These are phyloP conservation scores for Sitophilus oryzae DNA, from an alignment of 1,140 invertebrate genomes.

Conservation along the genomic window DNA sequence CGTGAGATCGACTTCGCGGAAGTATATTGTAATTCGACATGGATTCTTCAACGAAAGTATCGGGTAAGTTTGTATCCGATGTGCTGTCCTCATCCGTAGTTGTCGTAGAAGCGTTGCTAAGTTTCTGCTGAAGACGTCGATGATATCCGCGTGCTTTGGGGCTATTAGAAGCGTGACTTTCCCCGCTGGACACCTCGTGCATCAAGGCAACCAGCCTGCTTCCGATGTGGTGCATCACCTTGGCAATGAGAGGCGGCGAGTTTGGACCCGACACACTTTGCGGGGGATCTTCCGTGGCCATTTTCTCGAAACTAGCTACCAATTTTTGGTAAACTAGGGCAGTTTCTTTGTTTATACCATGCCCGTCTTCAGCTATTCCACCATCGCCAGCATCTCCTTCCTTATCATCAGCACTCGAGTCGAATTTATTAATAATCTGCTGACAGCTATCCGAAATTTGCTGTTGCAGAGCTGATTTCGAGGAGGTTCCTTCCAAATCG, in stretches of 20 bases:
- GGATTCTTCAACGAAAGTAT: constrained; percentile 37
- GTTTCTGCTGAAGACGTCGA: constrained; percentile 51
- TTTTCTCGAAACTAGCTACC: constrained; percentile 72
- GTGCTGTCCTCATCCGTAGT: constrained; percentile 73
- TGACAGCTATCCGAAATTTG: constrained; percentile 83
- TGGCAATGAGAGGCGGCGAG: constrained; percentile 80
- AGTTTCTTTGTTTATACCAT: constrained; percentile 61
- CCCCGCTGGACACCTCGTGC: constrained; percentile 82
- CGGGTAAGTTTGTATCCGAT: constrained; percentile 49
- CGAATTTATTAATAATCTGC: constrained; percentile 82
- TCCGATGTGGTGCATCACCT: constrained; percentile 89
- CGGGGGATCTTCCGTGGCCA: constrained; percentile 50
- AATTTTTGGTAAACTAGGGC: constrained; percentile 78
- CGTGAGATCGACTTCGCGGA: constrained; percentile 70
- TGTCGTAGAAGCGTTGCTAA: constrained; percentile 59
- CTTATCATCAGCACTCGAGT: constrained; percentile 48
- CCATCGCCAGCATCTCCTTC: constrained; percentile 54
- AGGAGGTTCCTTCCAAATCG: constrained; percentile 68
- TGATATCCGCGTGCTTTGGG: constrained; percentile 50
- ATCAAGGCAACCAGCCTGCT: constrained; percentile 82
- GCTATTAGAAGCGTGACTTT: constrained; percentile 47
- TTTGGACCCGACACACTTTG: constrained; percentile 44
- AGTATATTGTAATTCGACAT: constrained; percentile 43
- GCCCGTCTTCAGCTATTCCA: constrained; percentile 48
- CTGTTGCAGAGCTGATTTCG: constrained; percentile 67